A percentile compares a stretch with the other conserved stretches of the same genome.
Evolutionary conservation across 1,140 invertebrate genomes (phyloP).

Genomic region (Zaprionus camerounensis): DNA sequence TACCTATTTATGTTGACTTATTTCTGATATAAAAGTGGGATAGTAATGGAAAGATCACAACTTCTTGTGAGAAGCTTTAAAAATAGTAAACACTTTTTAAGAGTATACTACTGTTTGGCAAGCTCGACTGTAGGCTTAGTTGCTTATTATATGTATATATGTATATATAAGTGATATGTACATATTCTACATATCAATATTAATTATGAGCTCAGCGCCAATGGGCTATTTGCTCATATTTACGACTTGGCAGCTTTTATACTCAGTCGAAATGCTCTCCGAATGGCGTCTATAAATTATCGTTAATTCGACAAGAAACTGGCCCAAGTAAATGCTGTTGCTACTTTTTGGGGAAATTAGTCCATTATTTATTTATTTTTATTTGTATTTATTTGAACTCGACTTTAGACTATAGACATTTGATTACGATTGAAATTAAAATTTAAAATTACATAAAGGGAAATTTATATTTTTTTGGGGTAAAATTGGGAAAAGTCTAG

Average conservation of each 20-base stretch:
- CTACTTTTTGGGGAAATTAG: background rate
- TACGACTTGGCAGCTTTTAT: constrained; percentile 47
- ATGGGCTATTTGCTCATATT: constrained; percentile 46
- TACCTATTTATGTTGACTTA: no score
- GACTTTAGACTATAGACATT: no score
- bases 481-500: no score
- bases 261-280: background rate
- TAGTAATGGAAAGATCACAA: no score
- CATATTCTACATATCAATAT: constrained; percentile 38
- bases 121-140: background rate
- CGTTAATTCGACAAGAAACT: constrained; percentile 31
- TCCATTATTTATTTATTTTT: no score
- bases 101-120: background rate
- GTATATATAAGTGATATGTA: background rate
- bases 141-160: background rate
- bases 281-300: constrained; percentile 35
- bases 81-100: background rate
- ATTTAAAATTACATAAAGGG: no score
- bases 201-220: constrained; percentile 53
- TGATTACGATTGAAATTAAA: no score
- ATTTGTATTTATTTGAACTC: no score
- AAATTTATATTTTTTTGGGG: no score
- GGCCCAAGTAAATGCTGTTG: background rate
- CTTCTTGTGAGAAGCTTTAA: no score
- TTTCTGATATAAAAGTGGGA: no score